These are phyloP conservation scores for Tachyglossus aculeatus DNA, from an alignment of 2,797 vertebrate species.

Conservation along the genomic window DNA sequence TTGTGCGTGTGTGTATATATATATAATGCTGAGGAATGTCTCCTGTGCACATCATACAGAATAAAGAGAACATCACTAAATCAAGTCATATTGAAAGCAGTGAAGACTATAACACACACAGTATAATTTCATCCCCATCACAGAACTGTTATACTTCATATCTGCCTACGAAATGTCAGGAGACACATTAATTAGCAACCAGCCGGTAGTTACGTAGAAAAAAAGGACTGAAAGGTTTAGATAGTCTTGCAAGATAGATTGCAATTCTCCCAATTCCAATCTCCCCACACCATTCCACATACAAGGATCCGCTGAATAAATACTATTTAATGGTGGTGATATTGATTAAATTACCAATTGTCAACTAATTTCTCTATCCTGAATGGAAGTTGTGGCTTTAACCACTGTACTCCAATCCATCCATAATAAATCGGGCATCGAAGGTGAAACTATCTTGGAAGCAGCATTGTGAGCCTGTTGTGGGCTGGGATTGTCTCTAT, in stretches of 20 bases:
- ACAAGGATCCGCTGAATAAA: conserved; percentile 44
- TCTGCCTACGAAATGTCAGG: neutral
- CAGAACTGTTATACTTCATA: neutral
- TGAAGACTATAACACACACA: neutral
- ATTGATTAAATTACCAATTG: conserved; percentile 52
- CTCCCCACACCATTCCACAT: conserved; percentile 28
- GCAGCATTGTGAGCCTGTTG: too few relatives aligned
- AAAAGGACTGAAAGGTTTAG: conserved; percentile 5
- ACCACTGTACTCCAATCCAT: conserved; percentile 28
- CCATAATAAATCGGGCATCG: too few relatives aligned
- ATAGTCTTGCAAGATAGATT: conserved; percentile 39
- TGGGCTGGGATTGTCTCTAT: too few relatives aligned
- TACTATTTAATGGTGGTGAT: conserved; percentile 50
- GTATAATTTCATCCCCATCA: neutral
- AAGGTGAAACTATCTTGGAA: too few relatives aligned
- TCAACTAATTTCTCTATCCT: conserved; percentile 56
- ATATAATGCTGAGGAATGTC: neutral
- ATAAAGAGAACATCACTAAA: neutral
- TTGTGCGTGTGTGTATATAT: too few relatives aligned
- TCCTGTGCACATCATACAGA: neutral
- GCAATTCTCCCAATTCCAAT: conserved; percentile 47
- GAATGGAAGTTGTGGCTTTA: conserved; percentile 50
- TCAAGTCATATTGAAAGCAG: neutral
- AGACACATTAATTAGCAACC: neutral
- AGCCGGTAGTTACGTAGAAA: neutral